Conservation (phyloP, 2,888 invertebrate species). For the Mantis religiosa region DNA sequence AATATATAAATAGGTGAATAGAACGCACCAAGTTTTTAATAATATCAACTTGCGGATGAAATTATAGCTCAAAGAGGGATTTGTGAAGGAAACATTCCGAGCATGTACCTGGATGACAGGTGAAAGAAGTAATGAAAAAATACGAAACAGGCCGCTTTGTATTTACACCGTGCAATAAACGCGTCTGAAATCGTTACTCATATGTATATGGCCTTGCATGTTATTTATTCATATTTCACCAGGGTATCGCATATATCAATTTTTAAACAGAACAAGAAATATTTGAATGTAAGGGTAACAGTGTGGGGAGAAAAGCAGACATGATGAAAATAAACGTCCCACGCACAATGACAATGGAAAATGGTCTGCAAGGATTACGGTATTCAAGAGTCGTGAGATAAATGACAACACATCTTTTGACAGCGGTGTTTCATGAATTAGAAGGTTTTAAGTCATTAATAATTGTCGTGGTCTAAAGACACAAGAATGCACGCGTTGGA, state of each 20-base stretch:
- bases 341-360: neutral
- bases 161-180: no score
- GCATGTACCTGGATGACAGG: no score
- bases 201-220: no score
- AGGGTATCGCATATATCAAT: neutral
- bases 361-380: neutral
- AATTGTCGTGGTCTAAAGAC: neutral
- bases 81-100: no score
- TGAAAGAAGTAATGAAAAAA: no score
- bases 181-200: no score
- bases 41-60: no score
- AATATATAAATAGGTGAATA: no score
- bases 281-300: neutral
- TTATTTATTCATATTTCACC: neutral
- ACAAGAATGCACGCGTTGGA: neutral
- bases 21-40: no score
- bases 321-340: neutral
- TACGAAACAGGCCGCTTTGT: no score
- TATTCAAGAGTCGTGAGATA: neutral
- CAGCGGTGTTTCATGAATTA: neutral
- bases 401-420: neutral
- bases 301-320: neutral
- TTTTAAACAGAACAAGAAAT: neutral
- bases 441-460: neutral
- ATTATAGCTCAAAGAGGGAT: no score